These are phyloP conservation scores for Clivina fossor DNA, from an alignment of 2,888 invertebrate genomes.

Conservation along the genomic window DNA sequence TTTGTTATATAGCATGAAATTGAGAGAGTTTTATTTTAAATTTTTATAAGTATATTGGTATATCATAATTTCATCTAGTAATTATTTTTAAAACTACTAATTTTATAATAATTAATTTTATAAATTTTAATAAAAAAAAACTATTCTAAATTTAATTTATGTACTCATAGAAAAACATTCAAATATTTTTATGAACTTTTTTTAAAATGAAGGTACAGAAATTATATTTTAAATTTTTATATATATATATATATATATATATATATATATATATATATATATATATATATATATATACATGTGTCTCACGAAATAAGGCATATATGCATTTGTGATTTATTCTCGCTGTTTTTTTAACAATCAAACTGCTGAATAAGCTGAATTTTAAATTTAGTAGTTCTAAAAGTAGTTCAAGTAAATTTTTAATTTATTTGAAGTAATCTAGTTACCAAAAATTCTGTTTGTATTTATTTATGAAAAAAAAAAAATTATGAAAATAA, in stretches of 20 bases:
- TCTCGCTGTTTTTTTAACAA: too few relatives aligned
- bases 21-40: too few relatives aligned
- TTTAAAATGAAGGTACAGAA: background rate
- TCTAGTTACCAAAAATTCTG: too few relatives aligned
- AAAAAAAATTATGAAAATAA: too few relatives aligned
- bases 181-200: background rate
- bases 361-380: too few relatives aligned
- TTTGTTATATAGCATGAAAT: too few relatives aligned
- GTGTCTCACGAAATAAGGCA: too few relatives aligned
- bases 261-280: conserved; percentile 5
- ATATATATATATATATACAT: background rate
- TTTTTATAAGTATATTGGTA: background rate
- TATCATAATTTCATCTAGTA: background rate
- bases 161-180: background rate
- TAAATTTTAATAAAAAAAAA: conserved; percentile 1
- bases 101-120: background rate
- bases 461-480: too few relatives aligned
- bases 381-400: too few relatives aligned
- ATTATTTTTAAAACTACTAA: background rate
- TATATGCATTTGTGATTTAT: too few relatives aligned
- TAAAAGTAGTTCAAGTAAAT: too few relatives aligned
- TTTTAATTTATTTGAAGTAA: too few relatives aligned
- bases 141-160: background rate
- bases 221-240: background rate
- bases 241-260: conserved; percentile 10